Evolutionary conservation across 1,140 invertebrate genomes (phyloP), one percentile per base, ranked within the genome.

Genomic region (Catajapyx aquilonaris): DNA sequence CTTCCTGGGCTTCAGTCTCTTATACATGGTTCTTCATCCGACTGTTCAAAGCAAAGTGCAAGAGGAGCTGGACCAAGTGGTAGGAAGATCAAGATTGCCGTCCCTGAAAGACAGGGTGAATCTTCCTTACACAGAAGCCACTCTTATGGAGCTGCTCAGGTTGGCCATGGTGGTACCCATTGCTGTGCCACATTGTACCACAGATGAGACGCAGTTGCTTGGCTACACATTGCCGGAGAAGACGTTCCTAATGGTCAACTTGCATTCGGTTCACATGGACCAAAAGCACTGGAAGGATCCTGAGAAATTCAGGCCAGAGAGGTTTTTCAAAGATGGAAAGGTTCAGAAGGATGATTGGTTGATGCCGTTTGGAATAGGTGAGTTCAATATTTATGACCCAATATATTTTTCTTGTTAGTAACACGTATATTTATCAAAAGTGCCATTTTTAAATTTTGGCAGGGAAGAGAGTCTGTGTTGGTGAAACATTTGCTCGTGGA

Each of bases 111-210:
- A 86, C 52, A 65, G 75, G 41, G 49, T 65, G 2, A 39, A 71
- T 44, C 61, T 94, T 33, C 81, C 83, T 1, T 69, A 85, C 43
- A 87, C 84, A 0, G 80, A 91, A 52, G 79, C 85, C 1, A 87
- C 83, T 2, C 79, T 94, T 13, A 62, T 79, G 20, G 85, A 90
- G 56, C 71, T 85, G 0, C 61, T 87, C 35, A 62, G 85, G 15
- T 68, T 74, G 43, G 80, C 79, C 5, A 83, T 73, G 51, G 76
- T 88, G 38, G 76, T 88, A 1, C 81, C 84, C 9, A 60, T 90
- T 39, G 84, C n/a, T n/a, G n/a, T n/a, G n/a, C n/a, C n/a, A n/a
- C n/a, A n/a, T n/a, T n/a, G n/a, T n/a, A n/a, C n/a, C n/a, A n/a
- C n/a, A n/a, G n/a, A n/a, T n/a, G n/a, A n/a, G n/a, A n/a, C n/a